phyloP scores from a whole-genome alignment of 2,113 vertebrate species.

The Antechinus flavipes region DNA sequence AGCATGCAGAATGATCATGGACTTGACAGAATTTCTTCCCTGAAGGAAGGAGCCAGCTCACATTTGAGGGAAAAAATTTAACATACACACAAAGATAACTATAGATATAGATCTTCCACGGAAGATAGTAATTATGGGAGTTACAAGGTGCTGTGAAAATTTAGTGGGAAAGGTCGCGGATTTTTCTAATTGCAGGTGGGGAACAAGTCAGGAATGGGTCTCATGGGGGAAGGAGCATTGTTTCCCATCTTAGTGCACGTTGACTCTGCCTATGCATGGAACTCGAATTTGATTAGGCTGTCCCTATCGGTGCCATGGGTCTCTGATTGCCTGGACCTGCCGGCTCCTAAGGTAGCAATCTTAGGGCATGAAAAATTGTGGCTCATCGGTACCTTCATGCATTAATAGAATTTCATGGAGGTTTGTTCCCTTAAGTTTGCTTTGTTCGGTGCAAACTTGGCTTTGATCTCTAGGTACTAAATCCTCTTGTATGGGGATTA shows the following conservation, averaged over 20 bases:
- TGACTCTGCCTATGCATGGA: background rate
- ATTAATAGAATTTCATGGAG: background rate
- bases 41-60: no score
- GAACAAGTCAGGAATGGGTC: background rate
- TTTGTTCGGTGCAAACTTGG: background rate
- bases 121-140: background rate
- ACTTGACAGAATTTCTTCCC: no score
- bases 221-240: background rate
- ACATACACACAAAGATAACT: background rate
- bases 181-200: background rate
- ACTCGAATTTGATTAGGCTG: background rate
- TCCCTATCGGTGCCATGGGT: background rate
- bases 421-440: background rate
- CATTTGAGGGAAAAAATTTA: background rate
- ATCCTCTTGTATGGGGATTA: background rate
- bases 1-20: no score
- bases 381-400: background rate
- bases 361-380: background rate
- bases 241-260: background rate
- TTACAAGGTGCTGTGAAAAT: background rate
- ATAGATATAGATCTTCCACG: background rate
- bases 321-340: background rate
- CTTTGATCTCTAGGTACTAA: background rate
- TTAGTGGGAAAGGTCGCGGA: background rate
- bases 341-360: background rate